phyloP scores from a whole-genome alignment of 2,113 vertebrate species.

The Sander lucioperca region DNA sequence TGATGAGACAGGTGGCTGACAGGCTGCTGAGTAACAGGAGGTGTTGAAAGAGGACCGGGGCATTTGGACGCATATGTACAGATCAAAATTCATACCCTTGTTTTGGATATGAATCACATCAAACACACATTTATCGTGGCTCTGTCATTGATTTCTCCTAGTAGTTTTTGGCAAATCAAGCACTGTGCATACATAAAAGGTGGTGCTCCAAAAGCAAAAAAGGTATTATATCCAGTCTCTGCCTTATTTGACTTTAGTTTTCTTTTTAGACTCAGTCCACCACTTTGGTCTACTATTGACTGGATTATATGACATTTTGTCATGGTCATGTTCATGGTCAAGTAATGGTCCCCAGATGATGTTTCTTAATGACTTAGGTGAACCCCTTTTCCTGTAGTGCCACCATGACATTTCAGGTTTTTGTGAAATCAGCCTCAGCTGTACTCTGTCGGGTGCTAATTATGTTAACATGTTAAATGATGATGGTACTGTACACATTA shows the following conservation, averaged over 20 bases:
- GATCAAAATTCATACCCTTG: slow-evolving; percentile 19
- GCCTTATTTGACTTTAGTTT: neutral
- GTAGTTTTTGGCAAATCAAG: neutral
- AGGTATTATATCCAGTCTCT: neutral
- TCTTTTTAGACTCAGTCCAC: neutral
- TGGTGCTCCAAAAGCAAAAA: neutral
- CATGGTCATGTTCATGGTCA: no score
- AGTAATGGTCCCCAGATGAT: no score
- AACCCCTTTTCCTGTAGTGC: no score
- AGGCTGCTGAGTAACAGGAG: slow-evolving; percentile 8
- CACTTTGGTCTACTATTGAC: neutral
- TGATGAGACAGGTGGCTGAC: slow-evolving; percentile 7
- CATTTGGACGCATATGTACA: neutral
- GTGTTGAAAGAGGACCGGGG: neutral
- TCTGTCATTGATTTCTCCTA: neutral
- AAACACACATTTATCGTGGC: neutral
- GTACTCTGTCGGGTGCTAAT: no score
- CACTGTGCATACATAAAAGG: neutral
- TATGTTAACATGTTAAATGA: no score
- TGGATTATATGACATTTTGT: no score
- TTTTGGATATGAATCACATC: slow-evolving; percentile 14
- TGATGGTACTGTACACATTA: no score
- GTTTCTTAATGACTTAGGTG: no score
- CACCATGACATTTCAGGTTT: no score
- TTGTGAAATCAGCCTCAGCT: no score